Evolutionary conservation across 2,113 vertebrate genomes (phyloP).

Genomic region (Recurvirostra avosetta): DNA sequence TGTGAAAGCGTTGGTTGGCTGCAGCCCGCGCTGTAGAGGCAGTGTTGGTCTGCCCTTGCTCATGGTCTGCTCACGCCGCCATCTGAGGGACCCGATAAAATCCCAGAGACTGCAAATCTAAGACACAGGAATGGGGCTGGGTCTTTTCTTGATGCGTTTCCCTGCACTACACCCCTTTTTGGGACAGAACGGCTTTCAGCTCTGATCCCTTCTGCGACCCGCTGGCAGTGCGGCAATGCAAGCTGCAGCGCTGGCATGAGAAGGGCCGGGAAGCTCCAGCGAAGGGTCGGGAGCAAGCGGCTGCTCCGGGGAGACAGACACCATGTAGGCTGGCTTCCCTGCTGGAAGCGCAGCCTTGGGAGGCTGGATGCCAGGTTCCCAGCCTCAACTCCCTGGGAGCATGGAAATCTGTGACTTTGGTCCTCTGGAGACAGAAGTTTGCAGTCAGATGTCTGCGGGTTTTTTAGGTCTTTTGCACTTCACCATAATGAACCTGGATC

Average conservation of each 20-base stretch:
- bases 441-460: neutral
- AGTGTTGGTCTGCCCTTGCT: neutral
- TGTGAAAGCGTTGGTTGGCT: neutral
- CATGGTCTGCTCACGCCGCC: neutral
- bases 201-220: accelerated
- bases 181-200: neutral
- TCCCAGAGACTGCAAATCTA: neutral
- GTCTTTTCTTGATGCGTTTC: neutral
- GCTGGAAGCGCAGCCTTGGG: neutral
- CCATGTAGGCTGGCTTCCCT: accelerated
- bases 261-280: neutral
- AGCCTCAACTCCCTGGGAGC: neutral
- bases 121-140: neutral
- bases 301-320: neutral
- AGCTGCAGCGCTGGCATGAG: neutral
- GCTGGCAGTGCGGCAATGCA: no score
- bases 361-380: neutral
- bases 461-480: neutral
- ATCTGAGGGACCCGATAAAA: accelerated
- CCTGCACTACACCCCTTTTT: neutral
- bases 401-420: neutral
- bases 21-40: accelerated
- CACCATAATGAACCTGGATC: neutral
- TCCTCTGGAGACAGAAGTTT: neutral
- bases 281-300: accelerated